phyloP scores from a whole-genome alignment of 2,113 vertebrate species.

The Semnornis frantzii region DNA sequence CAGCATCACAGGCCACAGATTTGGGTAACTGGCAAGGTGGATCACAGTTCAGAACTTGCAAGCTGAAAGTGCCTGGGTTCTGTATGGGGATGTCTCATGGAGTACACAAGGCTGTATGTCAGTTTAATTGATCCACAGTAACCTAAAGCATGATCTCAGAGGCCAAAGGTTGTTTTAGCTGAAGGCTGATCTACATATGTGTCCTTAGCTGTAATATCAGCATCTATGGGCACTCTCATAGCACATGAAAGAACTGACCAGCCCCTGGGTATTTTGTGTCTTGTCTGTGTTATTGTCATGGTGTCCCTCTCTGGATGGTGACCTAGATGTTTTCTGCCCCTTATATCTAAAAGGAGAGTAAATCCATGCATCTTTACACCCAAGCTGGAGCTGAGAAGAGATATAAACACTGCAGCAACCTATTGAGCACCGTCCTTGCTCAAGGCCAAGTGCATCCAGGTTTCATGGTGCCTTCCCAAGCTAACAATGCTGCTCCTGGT shows the following conservation, averaged over 20 bases:
- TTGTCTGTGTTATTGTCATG: background rate
- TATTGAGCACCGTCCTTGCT: background rate
- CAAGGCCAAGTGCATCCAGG: fast-evolving
- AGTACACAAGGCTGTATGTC: background rate
- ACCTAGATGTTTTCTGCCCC: background rate
- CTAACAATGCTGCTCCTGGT: background rate
- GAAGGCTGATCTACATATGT: background rate
- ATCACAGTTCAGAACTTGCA: background rate
- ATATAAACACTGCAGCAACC: background rate
- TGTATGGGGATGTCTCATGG: background rate
- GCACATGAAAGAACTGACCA: background rate
- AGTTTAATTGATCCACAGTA: background rate
- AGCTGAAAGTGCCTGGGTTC: background rate
- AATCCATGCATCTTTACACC: background rate
- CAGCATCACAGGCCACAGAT: background rate
- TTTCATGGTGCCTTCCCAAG: background rate
- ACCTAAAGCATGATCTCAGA: background rate
- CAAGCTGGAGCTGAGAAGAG: background rate
- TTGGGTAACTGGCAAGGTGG: background rate
- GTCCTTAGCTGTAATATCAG: background rate
- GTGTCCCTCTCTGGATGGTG: background rate
- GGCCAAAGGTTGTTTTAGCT: background rate
- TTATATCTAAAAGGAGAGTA: background rate
- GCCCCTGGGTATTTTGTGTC: background rate
- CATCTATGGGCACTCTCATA: background rate